These are phyloP conservation scores for Tupiocoris notatus DNA, from an alignment of 2,888 invertebrate genomes.

Conservation along the genomic window DNA sequence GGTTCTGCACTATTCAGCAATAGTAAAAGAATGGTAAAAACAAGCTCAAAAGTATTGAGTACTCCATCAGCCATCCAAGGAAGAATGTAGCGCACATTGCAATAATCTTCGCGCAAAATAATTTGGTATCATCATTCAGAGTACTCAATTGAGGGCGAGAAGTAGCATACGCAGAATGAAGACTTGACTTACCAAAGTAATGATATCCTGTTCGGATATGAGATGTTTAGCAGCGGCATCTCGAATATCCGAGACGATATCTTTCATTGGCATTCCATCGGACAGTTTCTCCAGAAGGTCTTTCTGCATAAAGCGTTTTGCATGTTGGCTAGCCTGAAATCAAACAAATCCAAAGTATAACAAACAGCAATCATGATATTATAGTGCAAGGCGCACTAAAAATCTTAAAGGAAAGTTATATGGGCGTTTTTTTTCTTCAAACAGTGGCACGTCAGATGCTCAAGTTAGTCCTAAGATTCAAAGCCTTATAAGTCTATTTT, in stretches of 20 bases:
- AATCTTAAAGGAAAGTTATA: too few species aligned
- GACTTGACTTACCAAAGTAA: constrained; percentile 75
- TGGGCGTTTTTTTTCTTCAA: too few species aligned
- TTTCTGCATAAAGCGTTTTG: constrained; percentile 73
- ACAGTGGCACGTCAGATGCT: too few species aligned
- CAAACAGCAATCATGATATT: too few species aligned
- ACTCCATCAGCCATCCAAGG: constrained; percentile 39
- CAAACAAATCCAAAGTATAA: too few species aligned
- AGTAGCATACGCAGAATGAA: too few species aligned
- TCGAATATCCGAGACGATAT: constrained; percentile 79
- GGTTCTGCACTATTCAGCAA: too few species aligned
- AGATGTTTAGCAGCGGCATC: constrained; percentile 79
- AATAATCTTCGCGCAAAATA: neutral
- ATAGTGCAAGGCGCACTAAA: too few species aligned
- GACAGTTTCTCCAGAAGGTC: constrained; percentile 79
- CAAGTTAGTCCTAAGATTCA: too few species aligned
- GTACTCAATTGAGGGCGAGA: constrained; percentile 3
- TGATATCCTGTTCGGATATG: constrained; percentile 89
- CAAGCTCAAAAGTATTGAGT: neutral
- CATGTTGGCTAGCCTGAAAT: constrained; percentile 69
- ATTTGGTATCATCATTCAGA: constrained; percentile 22
- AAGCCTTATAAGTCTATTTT: too few species aligned
- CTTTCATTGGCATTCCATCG: constrained; percentile 81
- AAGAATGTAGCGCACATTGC: constrained; percentile 32
- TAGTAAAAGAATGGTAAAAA: too few species aligned